Evolutionary conservation across 1,140 invertebrate species (phyloP).

Genomic region (Cheumatopsyche charites): DNA sequence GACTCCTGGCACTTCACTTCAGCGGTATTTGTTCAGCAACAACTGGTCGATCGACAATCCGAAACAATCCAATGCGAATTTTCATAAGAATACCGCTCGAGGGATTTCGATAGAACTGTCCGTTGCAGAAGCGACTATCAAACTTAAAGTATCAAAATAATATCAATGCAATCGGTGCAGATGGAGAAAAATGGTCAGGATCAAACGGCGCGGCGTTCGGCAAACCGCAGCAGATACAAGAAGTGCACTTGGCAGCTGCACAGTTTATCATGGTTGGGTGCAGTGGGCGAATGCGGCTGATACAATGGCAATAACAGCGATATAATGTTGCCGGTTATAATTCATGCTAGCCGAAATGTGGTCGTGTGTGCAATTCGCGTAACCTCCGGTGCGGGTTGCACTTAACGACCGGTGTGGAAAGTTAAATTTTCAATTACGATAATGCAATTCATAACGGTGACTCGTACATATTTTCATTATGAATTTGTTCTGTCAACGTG

Average conservation of each 20-base stretch:
- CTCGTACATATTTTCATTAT: no score
- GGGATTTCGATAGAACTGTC: no score
- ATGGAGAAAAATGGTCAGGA: no score
- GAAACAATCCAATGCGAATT: no score
- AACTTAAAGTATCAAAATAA: no score
- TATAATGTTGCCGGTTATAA: slow-evolving; percentile 12
- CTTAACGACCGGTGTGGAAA: slow-evolving; percentile 7
- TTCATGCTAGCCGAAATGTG: neutral
- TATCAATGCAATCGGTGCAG: no score
- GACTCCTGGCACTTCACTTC: neutral
- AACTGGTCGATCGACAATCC: neutral
- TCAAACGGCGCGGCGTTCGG: neutral
- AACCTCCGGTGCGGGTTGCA: neutral
- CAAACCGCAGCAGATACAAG: neutral
- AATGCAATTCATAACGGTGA: no score
- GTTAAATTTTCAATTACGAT: neutral
- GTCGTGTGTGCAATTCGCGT: neutral
- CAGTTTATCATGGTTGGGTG: neutral
- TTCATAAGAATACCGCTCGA: no score
- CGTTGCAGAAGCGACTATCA: no score
- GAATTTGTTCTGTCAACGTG: no score
- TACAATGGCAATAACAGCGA: slow-evolving; percentile 17
- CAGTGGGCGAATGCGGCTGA: neutral
- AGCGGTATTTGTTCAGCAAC: neutral
- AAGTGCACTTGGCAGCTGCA: neutral